phyloP scores from a whole-genome alignment of 2,113 vertebrate species.

The Ia io region DNA sequence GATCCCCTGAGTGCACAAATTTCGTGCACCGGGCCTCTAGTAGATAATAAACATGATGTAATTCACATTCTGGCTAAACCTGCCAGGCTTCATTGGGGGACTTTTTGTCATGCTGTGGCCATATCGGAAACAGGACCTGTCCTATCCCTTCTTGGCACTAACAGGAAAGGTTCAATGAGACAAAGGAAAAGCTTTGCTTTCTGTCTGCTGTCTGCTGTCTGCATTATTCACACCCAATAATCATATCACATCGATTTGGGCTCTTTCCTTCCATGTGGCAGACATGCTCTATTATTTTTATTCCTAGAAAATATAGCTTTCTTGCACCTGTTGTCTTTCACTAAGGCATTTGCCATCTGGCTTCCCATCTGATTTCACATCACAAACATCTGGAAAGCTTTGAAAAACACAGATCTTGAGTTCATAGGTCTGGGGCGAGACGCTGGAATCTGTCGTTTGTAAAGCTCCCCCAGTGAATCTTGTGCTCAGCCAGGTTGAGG shows the following conservation, averaged over 20 bases:
- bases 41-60: not conserved
- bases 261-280: not conserved
- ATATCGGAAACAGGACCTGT: not conserved
- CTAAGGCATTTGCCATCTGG: not conserved
- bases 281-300: not conserved
- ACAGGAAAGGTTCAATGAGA: not conserved
- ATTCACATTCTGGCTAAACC: constrained; percentile 12
- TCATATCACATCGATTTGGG: not conserved
- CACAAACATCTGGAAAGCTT: not conserved
- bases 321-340: not conserved
- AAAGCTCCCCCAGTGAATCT: not conserved
- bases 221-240: constrained; percentile 14
- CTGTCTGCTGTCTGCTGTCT: not conserved
- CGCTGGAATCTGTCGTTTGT: not conserved
- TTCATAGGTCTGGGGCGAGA: not conserved
- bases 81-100: not conserved
- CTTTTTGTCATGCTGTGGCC: not conserved
- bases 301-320: not conserved
- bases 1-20: too few species aligned
- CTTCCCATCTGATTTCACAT: not conserved
- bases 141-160: not conserved
- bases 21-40: too few species aligned
- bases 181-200: not conserved
- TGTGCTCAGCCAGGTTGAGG: not conserved
- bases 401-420: not conserved